These are phyloP conservation scores for Pseudomyrmex sp. DNA, from an alignment of 1,140 invertebrate species.

Conservation along the genomic window DNA sequence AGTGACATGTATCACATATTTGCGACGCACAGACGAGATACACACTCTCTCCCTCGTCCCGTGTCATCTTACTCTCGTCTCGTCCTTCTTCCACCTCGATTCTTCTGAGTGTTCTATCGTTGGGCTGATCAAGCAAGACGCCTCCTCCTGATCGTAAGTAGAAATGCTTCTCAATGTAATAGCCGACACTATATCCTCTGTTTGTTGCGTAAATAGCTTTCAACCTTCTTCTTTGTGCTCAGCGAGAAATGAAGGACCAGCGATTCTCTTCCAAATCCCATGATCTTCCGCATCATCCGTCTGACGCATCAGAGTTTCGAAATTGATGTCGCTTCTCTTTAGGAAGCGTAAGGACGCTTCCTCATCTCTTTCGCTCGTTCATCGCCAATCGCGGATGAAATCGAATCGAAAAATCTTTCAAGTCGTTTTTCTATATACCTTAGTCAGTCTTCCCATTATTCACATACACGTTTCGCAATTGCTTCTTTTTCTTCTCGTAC, in stretches of 20 bases:
- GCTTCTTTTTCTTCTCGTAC: no score
- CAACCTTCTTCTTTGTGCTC: no score
- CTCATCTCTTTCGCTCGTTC: no score
- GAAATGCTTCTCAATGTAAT: background rate
- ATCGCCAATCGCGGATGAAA: no score
- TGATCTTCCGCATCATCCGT: no score
- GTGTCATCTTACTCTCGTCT: background rate
- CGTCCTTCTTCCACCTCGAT: background rate
- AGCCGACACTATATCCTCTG: background rate
- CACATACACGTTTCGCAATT: background rate
- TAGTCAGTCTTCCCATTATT: constrained; percentile 17
- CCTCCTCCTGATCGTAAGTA: background rate
- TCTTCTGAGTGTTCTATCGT: background rate
- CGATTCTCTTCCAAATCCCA: no score
- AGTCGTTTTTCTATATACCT: background rate
- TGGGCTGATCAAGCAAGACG: background rate
- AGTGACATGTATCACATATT: constrained; percentile 29
- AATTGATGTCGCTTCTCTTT: no score
- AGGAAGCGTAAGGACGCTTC: no score
- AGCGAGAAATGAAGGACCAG: no score
- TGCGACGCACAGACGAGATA: constrained; percentile 3
- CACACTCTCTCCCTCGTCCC: background rate
- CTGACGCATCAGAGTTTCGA: no score
- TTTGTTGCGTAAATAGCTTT: no score
- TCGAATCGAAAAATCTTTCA: constrained; percentile 9